Percentiles rank a stretch among this genome's conserved stretches.
These are phyloP conservation scores for Lamprologus tigripictilis DNA, from an alignment of 2,113 vertebrate genomes.

Conservation along the genomic window DNA sequence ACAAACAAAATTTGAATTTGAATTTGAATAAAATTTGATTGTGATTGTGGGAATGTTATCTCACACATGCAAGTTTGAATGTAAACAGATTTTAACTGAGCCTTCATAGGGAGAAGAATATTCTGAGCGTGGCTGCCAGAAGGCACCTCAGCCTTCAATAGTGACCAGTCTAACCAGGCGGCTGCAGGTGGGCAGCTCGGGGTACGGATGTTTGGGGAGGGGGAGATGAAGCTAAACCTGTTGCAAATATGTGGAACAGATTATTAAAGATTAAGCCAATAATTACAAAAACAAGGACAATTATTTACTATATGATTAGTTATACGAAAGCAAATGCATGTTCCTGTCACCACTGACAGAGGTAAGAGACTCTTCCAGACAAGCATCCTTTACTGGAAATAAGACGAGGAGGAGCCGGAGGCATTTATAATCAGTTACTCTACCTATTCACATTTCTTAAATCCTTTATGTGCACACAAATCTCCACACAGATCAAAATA, in stretches of 20 bases:
- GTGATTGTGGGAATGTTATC: background rate
- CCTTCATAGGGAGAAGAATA: background rate
- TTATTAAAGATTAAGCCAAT: background rate
- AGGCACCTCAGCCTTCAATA: background rate
- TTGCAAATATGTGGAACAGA: background rate
- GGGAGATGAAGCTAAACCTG: background rate
- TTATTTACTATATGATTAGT: background rate
- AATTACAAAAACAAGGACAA: background rate
- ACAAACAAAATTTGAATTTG: too few relatives aligned
- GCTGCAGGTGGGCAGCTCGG: background rate
- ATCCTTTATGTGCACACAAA: background rate
- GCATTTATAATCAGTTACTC: background rate
- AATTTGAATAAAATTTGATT: background rate
- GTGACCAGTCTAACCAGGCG: background rate
- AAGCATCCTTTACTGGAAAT: background rate
- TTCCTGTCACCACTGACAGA: background rate
- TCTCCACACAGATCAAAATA: background rate
- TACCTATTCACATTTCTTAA: background rate
- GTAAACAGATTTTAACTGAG: background rate
- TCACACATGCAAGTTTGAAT: background rate
- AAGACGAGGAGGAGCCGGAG: background rate
- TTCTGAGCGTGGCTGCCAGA: background rate
- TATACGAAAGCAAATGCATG: background rate
- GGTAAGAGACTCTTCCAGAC: too few relatives aligned
- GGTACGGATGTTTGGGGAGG: background rate